A percentile compares a stretch with the other conserved stretches of the same genome.
Conservation (phyloP, 2,888 invertebrate genomes). For the Buathra laborator region DNA sequence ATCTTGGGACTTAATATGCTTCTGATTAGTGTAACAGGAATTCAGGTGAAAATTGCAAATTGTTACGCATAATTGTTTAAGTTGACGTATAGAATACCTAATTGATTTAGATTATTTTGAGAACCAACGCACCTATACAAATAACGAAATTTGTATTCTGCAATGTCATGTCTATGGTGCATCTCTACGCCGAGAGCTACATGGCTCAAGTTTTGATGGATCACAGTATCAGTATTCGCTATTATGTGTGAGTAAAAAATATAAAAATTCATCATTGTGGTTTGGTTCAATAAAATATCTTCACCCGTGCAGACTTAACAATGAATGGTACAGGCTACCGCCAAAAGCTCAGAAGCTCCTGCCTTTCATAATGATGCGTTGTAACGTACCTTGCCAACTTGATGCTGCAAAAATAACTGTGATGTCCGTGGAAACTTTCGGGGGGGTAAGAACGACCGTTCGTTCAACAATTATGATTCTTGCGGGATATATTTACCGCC, state of each 20-base stretch:
- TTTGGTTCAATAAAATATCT: too few relatives aligned
- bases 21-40: too few relatives aligned
- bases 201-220: constrained; percentile 24
- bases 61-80: too few relatives aligned
- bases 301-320: neutral
- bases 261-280: neutral
- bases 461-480: too few relatives aligned
- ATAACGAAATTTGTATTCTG: neutral
- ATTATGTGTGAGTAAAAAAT: constrained; percentile 15
- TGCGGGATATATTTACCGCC: neutral
- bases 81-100: too few relatives aligned
- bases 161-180: neutral
- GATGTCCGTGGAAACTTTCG: constrained; percentile 34
- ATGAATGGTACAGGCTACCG: constrained; percentile 33
- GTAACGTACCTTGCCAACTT: constrained; percentile 10
- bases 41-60: too few relatives aligned
- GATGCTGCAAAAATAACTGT: constrained; percentile 22
- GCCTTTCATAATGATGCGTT: constrained; percentile 2
- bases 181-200: constrained; percentile 32
- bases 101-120: neutral
- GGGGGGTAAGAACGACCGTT: constrained; percentile 11
- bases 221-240: constrained; percentile 6
- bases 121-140: neutral
- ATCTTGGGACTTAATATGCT: too few relatives aligned
- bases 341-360: constrained; percentile 21